Conservation (phyloP, 2,797 vertebrate genomes). For the Onychomys arenicola region DNA sequence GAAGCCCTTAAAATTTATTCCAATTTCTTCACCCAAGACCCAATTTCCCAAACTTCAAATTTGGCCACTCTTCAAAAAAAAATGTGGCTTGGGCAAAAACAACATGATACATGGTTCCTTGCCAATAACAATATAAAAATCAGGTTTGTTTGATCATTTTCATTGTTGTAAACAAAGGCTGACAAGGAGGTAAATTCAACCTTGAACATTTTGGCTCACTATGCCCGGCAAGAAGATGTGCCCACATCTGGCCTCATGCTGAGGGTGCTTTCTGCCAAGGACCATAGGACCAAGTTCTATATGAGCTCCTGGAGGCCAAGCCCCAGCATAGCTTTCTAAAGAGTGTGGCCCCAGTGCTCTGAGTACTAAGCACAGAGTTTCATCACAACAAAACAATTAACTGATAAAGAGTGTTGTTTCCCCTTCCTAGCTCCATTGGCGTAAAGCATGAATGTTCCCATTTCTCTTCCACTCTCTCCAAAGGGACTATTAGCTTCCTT, state of each 20-base stretch:
- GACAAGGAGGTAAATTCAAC: conserved; percentile 71
- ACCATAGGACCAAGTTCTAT: conserved; percentile 48
- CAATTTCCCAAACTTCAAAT: conserved; percentile 72
- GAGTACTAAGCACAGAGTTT: conserved; percentile 31
- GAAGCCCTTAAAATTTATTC: conserved; percentile 33
- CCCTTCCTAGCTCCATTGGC: not conserved
- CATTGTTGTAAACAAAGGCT: conserved; percentile 66
- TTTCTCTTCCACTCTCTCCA: not conserved
- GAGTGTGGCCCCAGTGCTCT: not conserved
- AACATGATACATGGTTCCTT: conserved; percentile 63
- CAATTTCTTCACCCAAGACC: conserved; percentile 67
- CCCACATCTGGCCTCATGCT: conserved; percentile 46
- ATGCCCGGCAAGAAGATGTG: conserved; percentile 28
- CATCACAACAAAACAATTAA: conserved; percentile 65
- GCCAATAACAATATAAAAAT: conserved; percentile 78
- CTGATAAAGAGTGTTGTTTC: conserved; percentile 2
- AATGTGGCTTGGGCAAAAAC: conserved; percentile 71
- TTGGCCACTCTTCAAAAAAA: conserved; percentile 30
- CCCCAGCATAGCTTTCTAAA: conserved; percentile 52
- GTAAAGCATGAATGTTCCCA: conserved; percentile 23
- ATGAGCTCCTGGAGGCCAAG: conserved; percentile 33
- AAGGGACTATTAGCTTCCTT: not conserved
- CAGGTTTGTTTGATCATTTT: conserved; percentile 77
- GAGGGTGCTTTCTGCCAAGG: conserved; percentile 61
- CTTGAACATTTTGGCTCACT: conserved; percentile 64